Evolutionary conservation across 2,113 vertebrate genomes (phyloP).

Genomic region (Nesoenas mayeri): DNA sequence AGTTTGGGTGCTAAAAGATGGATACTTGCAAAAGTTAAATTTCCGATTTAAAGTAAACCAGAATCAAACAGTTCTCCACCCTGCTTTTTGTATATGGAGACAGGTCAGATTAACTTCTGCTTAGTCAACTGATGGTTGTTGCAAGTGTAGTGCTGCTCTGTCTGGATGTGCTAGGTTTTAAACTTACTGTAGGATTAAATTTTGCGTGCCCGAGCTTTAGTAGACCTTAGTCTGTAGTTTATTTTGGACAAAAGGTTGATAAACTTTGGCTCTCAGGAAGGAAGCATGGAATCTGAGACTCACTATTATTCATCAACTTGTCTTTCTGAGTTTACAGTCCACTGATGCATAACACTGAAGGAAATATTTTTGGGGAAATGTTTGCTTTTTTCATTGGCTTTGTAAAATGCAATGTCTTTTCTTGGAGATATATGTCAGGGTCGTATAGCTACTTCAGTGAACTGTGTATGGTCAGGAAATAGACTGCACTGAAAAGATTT

Average conservation of each 20-base stretch:
- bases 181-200: conserved; percentile 6
- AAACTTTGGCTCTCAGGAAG: conserved; percentile 49
- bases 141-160: neutral
- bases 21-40: neutral
- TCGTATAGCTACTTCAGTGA: conserved; percentile 45
- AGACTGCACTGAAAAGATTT: conserved; percentile 26
- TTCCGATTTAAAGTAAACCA: neutral
- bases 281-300: conserved; percentile 29
- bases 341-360: conserved; percentile 36
- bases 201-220: neutral
- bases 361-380: conserved; percentile 55
- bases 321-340: conserved; percentile 56
- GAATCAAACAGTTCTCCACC: neutral
- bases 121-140: conserved; percentile 17
- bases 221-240: conserved; percentile 11
- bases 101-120: conserved; percentile 20
- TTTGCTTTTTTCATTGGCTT: conserved; percentile 54
- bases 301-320: conserved; percentile 44
- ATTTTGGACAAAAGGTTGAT: conserved; percentile 53
- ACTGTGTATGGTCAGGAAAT: conserved; percentile 29
- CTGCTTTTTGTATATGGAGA: neutral
- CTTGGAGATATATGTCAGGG: conserved; percentile 46
- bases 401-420: conserved; percentile 48
- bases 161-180: neutral
- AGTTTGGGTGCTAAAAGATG: neutral